phyloP scores from a whole-genome alignment of 2,797 vertebrate genomes.

The Semotilus atromaculatus region DNA sequence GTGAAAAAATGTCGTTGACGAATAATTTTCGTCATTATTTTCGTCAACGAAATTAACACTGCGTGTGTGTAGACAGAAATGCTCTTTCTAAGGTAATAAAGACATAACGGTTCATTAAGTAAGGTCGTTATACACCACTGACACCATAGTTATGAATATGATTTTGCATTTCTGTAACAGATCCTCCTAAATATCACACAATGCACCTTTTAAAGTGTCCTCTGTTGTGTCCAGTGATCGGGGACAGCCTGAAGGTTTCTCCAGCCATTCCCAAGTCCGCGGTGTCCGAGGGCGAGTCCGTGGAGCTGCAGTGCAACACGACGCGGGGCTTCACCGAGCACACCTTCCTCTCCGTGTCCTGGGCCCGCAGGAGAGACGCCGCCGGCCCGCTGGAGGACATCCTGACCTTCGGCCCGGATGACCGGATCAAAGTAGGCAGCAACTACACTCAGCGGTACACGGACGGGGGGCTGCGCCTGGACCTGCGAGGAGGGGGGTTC shows the following conservation, averaged over 20 bases:
- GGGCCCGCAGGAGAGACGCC: conserved; percentile 69
- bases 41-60: too few species aligned
- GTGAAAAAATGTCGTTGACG: too few species aligned
- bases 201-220: neutral
- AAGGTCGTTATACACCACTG: too few species aligned
- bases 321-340: conserved; percentile 68
- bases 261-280: conserved; percentile 34
- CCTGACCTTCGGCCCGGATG: conserved; percentile 78
- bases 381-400: conserved; percentile 61
- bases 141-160: too few species aligned
- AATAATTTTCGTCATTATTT: too few species aligned
- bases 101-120: too few species aligned
- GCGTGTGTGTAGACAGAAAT: too few species aligned
- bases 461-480: conserved; percentile 75
- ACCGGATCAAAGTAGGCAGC: conserved; percentile 70
- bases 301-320: conserved; percentile 76
- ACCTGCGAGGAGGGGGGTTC: conserved; percentile 70
- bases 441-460: conserved; percentile 75
- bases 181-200: too few species aligned
- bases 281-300: conserved; percentile 75
- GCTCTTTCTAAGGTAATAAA: too few species aligned
- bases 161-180: too few species aligned
- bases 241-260: conserved; percentile 75
- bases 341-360: conserved; percentile 81
- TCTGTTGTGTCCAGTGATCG: conserved; percentile 74